Conservation (phyloP, 2,797 vertebrate genomes). For the Ceryle rudis region DNA sequence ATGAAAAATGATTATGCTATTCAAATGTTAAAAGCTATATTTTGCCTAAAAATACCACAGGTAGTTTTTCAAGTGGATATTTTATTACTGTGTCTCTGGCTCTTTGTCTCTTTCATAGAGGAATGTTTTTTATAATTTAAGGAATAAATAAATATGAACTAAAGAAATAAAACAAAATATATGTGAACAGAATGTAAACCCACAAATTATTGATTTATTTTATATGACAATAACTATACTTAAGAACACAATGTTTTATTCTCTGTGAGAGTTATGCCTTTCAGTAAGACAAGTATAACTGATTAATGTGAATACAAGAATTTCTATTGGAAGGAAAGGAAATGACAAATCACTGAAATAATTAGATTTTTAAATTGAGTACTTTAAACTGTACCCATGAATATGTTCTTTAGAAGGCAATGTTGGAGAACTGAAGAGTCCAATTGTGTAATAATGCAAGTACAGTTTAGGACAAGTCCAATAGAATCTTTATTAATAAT, state of each 20-base stretch:
- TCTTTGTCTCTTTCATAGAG: background rate
- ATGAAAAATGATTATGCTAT: background rate
- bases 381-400: background rate
- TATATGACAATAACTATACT: background rate
- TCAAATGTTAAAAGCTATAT: background rate
- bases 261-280: background rate
- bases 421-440: background rate
- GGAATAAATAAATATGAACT: background rate
- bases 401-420: background rate
- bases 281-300: background rate
- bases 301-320: background rate
- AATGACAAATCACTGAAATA: background rate
- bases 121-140: background rate
- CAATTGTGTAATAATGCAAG: background rate
- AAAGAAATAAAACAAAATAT: background rate
- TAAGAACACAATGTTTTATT: background rate
- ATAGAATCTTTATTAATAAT: background rate
- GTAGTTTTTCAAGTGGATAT: background rate
- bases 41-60: background rate
- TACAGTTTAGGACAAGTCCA: background rate
- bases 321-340: background rate
- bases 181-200: background rate
- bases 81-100: background rate
- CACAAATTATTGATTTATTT: background rate
- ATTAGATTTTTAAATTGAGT: background rate